These are phyloP conservation scores for Drosophila paranaensis DNA, from an alignment of 2,888 invertebrate genomes.

Conservation along the genomic window DNA sequence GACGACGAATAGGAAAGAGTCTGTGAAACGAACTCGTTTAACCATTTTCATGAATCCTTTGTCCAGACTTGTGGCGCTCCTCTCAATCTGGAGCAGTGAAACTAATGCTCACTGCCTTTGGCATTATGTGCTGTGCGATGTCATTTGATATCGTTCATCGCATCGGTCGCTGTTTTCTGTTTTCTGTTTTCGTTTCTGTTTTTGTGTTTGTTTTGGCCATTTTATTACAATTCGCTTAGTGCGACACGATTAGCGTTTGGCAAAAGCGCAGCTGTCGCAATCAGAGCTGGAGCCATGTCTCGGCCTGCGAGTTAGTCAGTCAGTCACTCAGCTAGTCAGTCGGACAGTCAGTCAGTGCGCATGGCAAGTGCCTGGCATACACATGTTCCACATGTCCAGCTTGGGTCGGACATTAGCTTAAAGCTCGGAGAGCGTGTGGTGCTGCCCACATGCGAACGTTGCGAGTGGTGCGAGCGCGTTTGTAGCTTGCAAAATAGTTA, in stretches of 20 bases:
- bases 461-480: slow-evolving; percentile 22
- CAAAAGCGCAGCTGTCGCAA: slow-evolving; percentile 60
- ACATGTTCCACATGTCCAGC: slow-evolving; percentile 65
- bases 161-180: slow-evolving; percentile 16
- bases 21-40: neutral
- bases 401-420: slow-evolving; percentile 24
- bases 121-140: slow-evolving; percentile 26
- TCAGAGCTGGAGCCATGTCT: slow-evolving; percentile 50
- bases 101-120: slow-evolving; percentile 10
- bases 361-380: slow-evolving; percentile 76
- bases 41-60: slow-evolving; percentile 8
- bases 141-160: slow-evolving; percentile 36
- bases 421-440: slow-evolving; percentile 33
- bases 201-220: slow-evolving; percentile 18
- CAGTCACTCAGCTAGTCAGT: slow-evolving; percentile 45
- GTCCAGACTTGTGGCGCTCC: slow-evolving; percentile 15
- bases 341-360: slow-evolving; percentile 58
- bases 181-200: neutral
- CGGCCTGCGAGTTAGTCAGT: slow-evolving; percentile 21
- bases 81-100: slow-evolving; percentile 5
- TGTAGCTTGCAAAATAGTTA: slow-evolving; percentile 68
- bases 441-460: slow-evolving; percentile 67
- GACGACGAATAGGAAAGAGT: neutral
- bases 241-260: slow-evolving; percentile 68
- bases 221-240: slow-evolving; percentile 66